Conservation (phyloP, 2,113 vertebrate species). For the Cololabis saira region DNA sequence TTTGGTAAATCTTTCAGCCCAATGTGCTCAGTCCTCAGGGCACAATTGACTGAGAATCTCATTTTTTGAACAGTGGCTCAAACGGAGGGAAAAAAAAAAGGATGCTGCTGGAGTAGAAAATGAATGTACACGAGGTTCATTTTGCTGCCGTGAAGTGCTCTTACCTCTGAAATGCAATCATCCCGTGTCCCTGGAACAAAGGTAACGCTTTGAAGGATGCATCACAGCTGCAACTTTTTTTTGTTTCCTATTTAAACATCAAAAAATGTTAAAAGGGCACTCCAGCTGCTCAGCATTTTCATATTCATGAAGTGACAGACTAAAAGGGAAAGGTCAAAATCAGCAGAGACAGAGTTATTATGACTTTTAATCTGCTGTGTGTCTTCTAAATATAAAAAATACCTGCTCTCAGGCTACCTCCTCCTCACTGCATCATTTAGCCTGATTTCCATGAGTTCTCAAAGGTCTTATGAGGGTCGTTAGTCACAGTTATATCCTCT, state of each 20-base stretch:
- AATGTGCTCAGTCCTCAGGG: too few relatives aligned
- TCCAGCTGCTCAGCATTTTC: neutral
- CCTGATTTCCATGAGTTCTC: neutral
- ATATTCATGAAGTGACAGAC: neutral
- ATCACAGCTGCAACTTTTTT: slow-evolving; percentile 1
- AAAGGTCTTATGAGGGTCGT: slow-evolving; percentile 2
- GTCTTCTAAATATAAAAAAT: neutral
- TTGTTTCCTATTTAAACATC: neutral
- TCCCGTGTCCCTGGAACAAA: slow-evolving; percentile 17
- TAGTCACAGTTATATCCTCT: neutral
- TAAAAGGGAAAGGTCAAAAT: slow-evolving; percentile 3
- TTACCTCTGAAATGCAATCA: slow-evolving; percentile 6
- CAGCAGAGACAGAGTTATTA: neutral
- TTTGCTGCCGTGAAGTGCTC: slow-evolving; percentile 10
- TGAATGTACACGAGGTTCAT: neutral
- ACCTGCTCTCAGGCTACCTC: too few relatives aligned
- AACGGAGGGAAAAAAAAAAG: neutral
- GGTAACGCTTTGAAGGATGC: slow-evolving; percentile 19
- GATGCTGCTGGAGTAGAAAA: neutral
- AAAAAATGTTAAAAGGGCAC: slow-evolving; percentile 4
- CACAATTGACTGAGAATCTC: too few relatives aligned
- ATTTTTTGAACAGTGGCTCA: slow-evolving; percentile 3
- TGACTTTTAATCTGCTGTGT: neutral
- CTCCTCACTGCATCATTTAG: neutral
- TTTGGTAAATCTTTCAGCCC: too few relatives aligned